Evolutionary conservation across 2,113 vertebrate genomes (phyloP), one percentile per base, ranked within the genome.

Genomic region (Sapayoa aenigma): DNA sequence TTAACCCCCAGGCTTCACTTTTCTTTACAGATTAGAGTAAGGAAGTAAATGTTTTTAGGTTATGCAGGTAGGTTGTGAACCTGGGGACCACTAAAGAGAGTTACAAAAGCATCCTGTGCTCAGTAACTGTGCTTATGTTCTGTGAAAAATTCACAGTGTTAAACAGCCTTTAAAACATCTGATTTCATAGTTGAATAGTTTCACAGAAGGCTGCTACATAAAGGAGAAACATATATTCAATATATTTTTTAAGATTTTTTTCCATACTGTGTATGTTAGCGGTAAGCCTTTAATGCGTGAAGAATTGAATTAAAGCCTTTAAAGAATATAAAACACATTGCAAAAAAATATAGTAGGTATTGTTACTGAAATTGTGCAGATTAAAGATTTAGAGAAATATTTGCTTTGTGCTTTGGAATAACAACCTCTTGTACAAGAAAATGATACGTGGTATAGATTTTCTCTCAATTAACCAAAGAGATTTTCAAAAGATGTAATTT

Each of bases 111-210:
- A 85, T 81, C 60, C 42, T 83, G 33, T 92, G 47, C 80, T 90
- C 46, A 55, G 3, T 82, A 73, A 62, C 37, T 65, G 18, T 89
- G 72, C 55, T 47, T 30, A 82, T 71, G 56, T 72, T 90, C 37
- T 87, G 59, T 89, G 91, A 81, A 94, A 83, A 83, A 90, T 84
- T 74, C 72, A 47, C 25, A 14, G 17, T 62, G 71, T 89, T 88
- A 93, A 93, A 93, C 78, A 91, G 90, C 59, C 85, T 96, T 95
- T 95, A 80, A 83, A 93, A 87, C 35, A 77, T 66, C 75, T 95
- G 87, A 91, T 95, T 96, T 94, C 47, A 50, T 33, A 69, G 24
- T 35, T 77, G 81, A 93, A 65, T 59, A 82, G 53, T 78, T 95
- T 71, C 81, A 89, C 81, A 85, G 78, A 76, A 44, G 85, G 84